Percentiles rank a stretch among this genome's conserved stretches.
phyloP scores from a whole-genome alignment of 2,888 invertebrate species.

The Lepidocyrtoides sp. region DNA sequence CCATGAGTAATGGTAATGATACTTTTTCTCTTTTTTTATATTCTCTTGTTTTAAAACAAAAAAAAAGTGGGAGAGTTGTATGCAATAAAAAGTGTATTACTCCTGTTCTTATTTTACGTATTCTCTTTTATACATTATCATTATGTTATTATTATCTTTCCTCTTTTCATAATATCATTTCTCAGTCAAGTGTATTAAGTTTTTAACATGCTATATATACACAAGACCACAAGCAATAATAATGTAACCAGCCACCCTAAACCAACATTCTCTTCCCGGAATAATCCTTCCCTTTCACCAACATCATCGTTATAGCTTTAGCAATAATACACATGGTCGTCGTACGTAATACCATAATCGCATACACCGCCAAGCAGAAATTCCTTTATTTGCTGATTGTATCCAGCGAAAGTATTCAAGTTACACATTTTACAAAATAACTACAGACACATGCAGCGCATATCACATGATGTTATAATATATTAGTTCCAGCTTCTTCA shows the following conservation, averaged over 20 bases:
- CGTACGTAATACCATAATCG: background rate
- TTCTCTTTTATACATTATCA: background rate
- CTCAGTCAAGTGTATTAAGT: conserved; percentile 12
- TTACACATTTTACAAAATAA: background rate
- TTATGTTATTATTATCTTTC: conserved; percentile 1
- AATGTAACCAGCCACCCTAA: conserved; percentile 31
- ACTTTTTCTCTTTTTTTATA: conserved; percentile 38
- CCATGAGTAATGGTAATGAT: conserved; percentile 95
- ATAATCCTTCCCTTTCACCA: conserved; percentile 61
- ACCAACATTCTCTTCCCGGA: conserved; percentile 6
- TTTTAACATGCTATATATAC: background rate
- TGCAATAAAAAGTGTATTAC: conserved; percentile 39
- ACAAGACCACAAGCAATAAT: conserved; percentile 31
- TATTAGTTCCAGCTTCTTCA: background rate
- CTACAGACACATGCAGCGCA: too few relatives aligned
- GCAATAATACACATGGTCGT: background rate
- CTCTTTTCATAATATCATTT: conserved; percentile 21
- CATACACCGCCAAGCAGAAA: background rate
- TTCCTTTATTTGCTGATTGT: background rate
- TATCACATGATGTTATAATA: background rate
- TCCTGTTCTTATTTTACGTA: background rate
- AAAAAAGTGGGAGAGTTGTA: conserved; percentile 11
- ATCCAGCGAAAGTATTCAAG: background rate
- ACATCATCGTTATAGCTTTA: conserved; percentile 24
- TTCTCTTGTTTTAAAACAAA: conserved; percentile 20